Conservation (phyloP, 1,140 invertebrate species). For the Hycleus cichorii region DNA sequence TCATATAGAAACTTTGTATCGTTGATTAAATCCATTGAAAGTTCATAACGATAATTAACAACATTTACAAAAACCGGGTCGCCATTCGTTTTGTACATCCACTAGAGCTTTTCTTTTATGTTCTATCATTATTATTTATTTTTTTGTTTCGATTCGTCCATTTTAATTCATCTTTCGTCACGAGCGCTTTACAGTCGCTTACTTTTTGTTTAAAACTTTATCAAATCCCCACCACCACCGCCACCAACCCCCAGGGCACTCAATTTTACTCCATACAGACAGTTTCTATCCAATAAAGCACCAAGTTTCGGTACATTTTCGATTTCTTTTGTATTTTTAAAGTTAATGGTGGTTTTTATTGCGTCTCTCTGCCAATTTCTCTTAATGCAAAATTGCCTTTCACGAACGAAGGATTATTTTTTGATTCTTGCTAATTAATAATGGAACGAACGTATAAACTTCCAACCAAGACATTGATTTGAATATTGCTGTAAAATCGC, state of each 20-base stretch:
- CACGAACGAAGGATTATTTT: conserved; percentile 24
- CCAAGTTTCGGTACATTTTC: conserved; percentile 10
- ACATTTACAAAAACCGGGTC: conserved; percentile 22
- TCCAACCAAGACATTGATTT: background rate
- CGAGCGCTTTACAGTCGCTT: conserved; percentile 23
- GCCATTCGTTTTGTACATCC: background rate
- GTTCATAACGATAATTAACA: conserved; percentile 21
- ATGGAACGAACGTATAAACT: conserved; percentile 1
- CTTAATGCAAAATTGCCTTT: background rate
- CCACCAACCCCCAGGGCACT: conserved; percentile 1
- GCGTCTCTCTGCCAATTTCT: conserved; percentile 1
- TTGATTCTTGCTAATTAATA: conserved; percentile 14
- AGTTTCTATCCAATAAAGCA: too few relatives aligned
- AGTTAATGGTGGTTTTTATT: conserved; percentile 22
- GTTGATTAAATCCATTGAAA: conserved; percentile 21
- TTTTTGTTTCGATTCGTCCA: conserved; percentile 5
- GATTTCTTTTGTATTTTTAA: conserved; percentile 19
- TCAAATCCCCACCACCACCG: background rate
- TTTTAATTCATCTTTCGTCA: conserved; percentile 28
- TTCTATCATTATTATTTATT: too few relatives aligned
- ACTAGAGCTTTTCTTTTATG: background rate
- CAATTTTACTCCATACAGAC: too few relatives aligned
- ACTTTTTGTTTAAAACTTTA: conserved; percentile 19
- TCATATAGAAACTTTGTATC: conserved; percentile 15
- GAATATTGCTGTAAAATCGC: background rate